Evolutionary conservation across 2,113 vertebrate genomes (phyloP), one percentile per base, ranked within the genome.

Genomic region (Tringa solitaria): DNA sequence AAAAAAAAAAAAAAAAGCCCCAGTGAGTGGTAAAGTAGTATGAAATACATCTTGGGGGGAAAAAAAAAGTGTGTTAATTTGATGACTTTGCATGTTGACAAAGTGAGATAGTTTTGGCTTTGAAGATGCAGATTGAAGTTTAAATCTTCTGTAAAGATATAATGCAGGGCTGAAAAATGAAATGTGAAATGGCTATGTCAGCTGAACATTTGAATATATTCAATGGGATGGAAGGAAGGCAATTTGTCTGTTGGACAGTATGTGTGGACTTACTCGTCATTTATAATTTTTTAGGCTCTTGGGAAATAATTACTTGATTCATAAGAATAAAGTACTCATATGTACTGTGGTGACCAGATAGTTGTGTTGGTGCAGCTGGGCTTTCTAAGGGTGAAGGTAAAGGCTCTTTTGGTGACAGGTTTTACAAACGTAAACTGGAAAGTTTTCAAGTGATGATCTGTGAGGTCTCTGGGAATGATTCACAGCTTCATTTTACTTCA

Each of bases 1-100:
- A 13, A 16, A 33, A 26, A 27, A 35, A 33, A 37, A n/a, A n/a
- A n/a, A 10, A 2, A 2, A 5, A 3, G 3, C 5, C n/a, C 9
- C 60, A 39, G 26, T 45, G 5, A 19, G 45, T 41, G 33, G 14
- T 54, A 19, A 84, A 78, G 5, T 51, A 93, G 57, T 51, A 14
- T 0, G 4, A 41, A 83, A 56, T 32, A 63, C 8, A 17, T 53
- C 12, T 32, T 87, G 9, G 53, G 51, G 51, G 8, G 82, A 28
- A 69, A 83, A 53, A 7, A 69, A 68, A n/a, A 21, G 46, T 22
- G 3, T 54, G 22, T 84, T 65, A 46, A n/a, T 73, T 50, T 67
- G 50, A 30, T 65, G 51, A 15, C 2, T 9, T 37, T 81, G 20
- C 23, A n/a, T 13, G 41, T 20, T 70, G 41, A 37, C 57, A 65